A percentile compares a stretch with the other conserved stretches of the same genome.
These are phyloP conservation scores for Bradypodion pumilum DNA, from an alignment of 2,797 vertebrate genomes.

Conservation along the genomic window DNA sequence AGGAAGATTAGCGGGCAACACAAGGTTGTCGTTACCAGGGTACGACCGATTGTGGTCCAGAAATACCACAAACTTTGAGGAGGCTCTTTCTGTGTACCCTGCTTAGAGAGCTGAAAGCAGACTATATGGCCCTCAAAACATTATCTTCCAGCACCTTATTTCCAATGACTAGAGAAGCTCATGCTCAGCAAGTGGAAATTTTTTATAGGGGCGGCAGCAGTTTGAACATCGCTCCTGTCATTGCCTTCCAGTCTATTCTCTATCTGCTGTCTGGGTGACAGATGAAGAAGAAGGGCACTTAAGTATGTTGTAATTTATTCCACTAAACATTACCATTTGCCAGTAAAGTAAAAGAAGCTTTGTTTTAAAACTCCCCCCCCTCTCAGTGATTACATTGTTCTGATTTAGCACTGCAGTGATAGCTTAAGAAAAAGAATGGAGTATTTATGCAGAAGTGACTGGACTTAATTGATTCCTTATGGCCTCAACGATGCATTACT, in stretches of 20 bases:
- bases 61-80: too few species aligned
- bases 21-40: too few species aligned
- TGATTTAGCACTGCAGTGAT: background rate
- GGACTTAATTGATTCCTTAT: constrained; percentile 8
- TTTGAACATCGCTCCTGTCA: background rate
- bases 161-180: background rate
- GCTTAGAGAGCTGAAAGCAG: background rate
- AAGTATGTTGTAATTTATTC: background rate
- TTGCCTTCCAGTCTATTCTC: background rate
- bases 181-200: background rate
- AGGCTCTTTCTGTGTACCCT: too few species aligned
- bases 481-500: background rate
- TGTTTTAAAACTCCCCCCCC: background rate
- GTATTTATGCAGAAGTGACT: background rate
- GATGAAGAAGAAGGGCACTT: background rate
- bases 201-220: background rate
- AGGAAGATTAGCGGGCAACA: too few species aligned
- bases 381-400: background rate
- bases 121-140: background rate
- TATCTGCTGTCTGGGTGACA: background rate
- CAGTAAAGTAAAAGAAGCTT: background rate
- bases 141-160: background rate
- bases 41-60: too few species aligned
- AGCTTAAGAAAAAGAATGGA: background rate
- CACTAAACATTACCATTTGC: background rate